A percentile compares a stretch with the other conserved stretches of the same genome.
phyloP scores from a whole-genome alignment of 2,113 vertebrate genomes.

The Mesembrinibis cayennensis region DNA sequence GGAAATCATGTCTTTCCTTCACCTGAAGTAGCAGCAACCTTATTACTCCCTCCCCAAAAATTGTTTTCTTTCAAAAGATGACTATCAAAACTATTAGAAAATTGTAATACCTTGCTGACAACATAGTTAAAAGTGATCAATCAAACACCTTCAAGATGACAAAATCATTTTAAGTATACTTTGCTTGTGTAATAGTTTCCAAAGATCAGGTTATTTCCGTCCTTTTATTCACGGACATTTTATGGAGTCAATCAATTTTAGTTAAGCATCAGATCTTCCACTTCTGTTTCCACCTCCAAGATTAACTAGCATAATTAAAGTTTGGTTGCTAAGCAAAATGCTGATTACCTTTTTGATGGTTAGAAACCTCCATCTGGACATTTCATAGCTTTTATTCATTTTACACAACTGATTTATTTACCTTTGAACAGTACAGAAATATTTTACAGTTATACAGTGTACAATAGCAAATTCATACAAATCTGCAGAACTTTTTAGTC shows the following conservation, averaged over 20 bases:
- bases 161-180: slow-evolving; percentile 9
- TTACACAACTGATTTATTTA: slow-evolving; percentile 26
- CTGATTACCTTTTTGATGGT: slow-evolving; percentile 26
- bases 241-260: slow-evolving; percentile 54
- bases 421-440: not conserved
- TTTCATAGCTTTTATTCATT: slow-evolving; percentile 34
- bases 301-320: slow-evolving; percentile 61
- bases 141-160: slow-evolving; percentile 10
- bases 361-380: slow-evolving; percentile 6
- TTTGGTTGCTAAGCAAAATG: slow-evolving; percentile 56
- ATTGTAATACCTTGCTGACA: slow-evolving; percentile 29
- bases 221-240: slow-evolving; percentile 42
- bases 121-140: slow-evolving; percentile 5
- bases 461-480: not conserved
- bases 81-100: slow-evolving; percentile 3
- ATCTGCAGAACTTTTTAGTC: not conserved
- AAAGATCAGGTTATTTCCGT: slow-evolving; percentile 30
- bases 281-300: slow-evolving; percentile 33
- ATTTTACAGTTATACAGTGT: not conserved
- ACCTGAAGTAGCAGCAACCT: not conserved
- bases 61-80: not conserved
- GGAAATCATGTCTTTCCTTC: slow-evolving; percentile 22
- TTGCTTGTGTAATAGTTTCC: slow-evolving; percentile 30
- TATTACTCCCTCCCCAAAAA: not conserved
- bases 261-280: slow-evolving; percentile 40